These are phyloP conservation scores for Burhinus bistriatus DNA, from an alignment of 2,113 vertebrate genomes.

Conservation along the genomic window DNA sequence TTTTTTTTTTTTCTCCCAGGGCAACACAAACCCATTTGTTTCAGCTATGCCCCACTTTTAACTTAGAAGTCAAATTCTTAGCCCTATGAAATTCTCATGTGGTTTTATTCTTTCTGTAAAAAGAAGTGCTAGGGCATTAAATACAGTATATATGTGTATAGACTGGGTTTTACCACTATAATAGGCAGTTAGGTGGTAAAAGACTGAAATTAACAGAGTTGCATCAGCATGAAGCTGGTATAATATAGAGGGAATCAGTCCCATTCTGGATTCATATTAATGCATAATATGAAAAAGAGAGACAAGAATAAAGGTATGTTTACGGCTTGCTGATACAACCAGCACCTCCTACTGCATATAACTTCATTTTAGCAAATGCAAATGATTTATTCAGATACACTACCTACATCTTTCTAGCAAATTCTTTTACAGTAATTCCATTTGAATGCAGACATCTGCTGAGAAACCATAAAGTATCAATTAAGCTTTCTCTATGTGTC, in stretches of 20 bases:
- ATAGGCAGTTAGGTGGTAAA: neutral
- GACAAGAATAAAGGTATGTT: constrained; percentile 19
- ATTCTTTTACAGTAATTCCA: constrained; percentile 29
- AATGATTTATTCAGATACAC: constrained; percentile 22
- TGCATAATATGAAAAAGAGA: neutral
- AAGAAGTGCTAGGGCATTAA: neutral
- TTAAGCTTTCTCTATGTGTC: constrained; percentile 49
- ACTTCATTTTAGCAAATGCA: constrained; percentile 16
- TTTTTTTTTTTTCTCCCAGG: neutral
- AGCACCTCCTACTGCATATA: neutral
- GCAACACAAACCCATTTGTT: neutral
- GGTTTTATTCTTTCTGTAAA: neutral
- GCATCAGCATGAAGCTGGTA: neutral
- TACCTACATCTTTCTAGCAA: constrained; percentile 19
- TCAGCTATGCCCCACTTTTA: neutral
- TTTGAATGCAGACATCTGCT: constrained; percentile 47
- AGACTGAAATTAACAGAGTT: neutral
- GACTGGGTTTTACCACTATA: neutral
- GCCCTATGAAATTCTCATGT: neutral
- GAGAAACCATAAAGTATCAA: constrained; percentile 48
- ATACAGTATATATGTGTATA: neutral
- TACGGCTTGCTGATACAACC: neutral
- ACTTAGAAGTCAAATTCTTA: neutral
- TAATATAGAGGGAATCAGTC: neutral
- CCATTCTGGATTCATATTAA: neutral